These are phyloP conservation scores for Scaptomyza polygonia DNA, from an alignment of 2,888 invertebrate genomes.

Conservation along the genomic window DNA sequence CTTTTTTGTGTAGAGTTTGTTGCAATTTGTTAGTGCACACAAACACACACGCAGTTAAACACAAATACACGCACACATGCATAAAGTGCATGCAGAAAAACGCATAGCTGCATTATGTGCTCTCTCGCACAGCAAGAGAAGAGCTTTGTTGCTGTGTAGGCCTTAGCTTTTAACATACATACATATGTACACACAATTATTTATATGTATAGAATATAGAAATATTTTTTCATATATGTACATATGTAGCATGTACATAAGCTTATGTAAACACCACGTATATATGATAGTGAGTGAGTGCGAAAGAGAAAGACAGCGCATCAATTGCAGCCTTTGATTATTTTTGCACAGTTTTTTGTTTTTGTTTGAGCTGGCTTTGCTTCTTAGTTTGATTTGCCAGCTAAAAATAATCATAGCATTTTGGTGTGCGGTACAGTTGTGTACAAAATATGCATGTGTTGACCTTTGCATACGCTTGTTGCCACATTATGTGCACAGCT, in stretches of 20 bases:
- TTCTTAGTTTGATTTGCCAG: slow-evolving; percentile 74
- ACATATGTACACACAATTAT: slow-evolving; percentile 15
- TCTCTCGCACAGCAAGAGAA: slow-evolving; percentile 49
- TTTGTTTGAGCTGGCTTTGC: slow-evolving; percentile 5
- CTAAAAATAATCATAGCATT: slow-evolving; percentile 71
- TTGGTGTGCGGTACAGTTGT: slow-evolving; percentile 61
- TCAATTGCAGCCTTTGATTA: slow-evolving; percentile 1
- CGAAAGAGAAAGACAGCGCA: not conserved
- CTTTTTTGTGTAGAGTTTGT: slow-evolving; percentile 66
- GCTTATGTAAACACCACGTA: slow-evolving; percentile 7
- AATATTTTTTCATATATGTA: slow-evolving; percentile 28
- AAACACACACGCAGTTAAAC: slow-evolving; percentile 7
- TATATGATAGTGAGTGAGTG: not conserved
- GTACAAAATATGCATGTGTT: slow-evolving; percentile 51
- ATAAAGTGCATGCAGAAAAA: slow-evolving; percentile 62
- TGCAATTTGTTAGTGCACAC: slow-evolving; percentile 63
- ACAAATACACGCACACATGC: slow-evolving; percentile 12
- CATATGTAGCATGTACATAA: slow-evolving; percentile 9
- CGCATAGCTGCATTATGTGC: slow-evolving; percentile 66
- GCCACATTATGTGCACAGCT: slow-evolving; percentile 15
- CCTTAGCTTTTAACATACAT: slow-evolving; percentile 47
- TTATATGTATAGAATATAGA: slow-evolving; percentile 53
- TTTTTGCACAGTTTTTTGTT: slow-evolving; percentile 38
- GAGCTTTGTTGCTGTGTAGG: slow-evolving; percentile 23
- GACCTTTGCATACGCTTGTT: not conserved